phyloP scores from a whole-genome alignment of 1,140 invertebrate species.

The Bombus pyrosoma region DNA sequence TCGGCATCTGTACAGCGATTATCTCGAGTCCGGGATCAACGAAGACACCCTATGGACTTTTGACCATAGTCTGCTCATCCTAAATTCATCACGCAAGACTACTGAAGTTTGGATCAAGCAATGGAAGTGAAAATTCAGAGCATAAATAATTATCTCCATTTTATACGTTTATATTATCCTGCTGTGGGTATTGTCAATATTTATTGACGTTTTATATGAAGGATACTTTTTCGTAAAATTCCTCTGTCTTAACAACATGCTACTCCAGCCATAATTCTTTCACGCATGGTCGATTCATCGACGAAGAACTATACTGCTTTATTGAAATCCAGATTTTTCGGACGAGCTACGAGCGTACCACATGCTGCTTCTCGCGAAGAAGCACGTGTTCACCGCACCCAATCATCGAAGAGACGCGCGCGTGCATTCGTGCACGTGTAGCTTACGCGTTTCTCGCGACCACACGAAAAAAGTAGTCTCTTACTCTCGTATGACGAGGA shows the following conservation, averaged over 20 bases:
- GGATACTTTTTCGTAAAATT: not conserved
- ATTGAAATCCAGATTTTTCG: constrained; percentile 1
- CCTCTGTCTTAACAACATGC: not conserved
- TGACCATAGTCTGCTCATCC: not conserved
- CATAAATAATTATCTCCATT: not conserved
- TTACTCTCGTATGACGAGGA: too few species aligned
- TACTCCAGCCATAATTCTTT: not conserved
- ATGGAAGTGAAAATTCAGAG: not conserved
- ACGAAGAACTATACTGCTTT: not conserved
- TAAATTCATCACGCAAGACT: not conserved
- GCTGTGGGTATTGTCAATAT: too few species aligned
- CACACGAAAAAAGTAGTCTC: too few species aligned
- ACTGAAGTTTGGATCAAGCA: not conserved
- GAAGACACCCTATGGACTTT: constrained; percentile 14
- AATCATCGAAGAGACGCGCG: too few species aligned
- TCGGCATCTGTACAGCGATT: not conserved
- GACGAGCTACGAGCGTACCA: constrained; percentile 8
- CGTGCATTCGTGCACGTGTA: too few species aligned
- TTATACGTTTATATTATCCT: not conserved
- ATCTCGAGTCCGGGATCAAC: constrained; percentile 13
- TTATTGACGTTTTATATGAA: not conserved
- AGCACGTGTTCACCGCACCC: constrained; percentile 45
- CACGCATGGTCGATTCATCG: constrained; percentile 6
- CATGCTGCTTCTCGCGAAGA: constrained; percentile 22
- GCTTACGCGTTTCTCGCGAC: too few species aligned